Evolutionary conservation across 92 coral and sea anemone species (phyloP).

Genomic region (Epizoanthus scotinus): DNA sequence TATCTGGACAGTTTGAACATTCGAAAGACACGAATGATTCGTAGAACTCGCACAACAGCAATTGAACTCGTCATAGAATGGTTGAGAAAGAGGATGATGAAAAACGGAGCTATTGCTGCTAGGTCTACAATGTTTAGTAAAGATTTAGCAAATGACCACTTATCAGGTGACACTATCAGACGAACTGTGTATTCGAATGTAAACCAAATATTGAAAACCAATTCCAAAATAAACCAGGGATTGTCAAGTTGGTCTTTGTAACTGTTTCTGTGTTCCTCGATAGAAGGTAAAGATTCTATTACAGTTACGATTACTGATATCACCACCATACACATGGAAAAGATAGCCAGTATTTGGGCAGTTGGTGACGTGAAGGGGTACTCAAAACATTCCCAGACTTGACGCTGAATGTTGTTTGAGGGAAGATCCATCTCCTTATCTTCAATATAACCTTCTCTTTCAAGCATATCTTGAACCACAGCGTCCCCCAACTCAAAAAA

Average conservation of each 20-base stretch:
- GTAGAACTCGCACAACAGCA: constrained; percentile 79
- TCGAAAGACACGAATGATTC: constrained; percentile 88
- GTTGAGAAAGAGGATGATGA: constrained; percentile 50
- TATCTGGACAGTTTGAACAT: constrained; percentile 96
- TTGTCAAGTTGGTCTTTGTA: constrained; percentile 1
- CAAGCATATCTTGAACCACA: constrained; percentile 68
- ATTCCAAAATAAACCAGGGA: constrained; percentile 77
- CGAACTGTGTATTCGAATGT: constrained; percentile 74
- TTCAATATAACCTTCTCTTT: constrained; percentile 87
- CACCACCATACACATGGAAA: constrained; percentile 78
- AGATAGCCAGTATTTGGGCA: constrained; percentile 74
- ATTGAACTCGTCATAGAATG: constrained; percentile 61
- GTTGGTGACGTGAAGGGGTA: constrained; percentile 87
- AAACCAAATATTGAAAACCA: constrained; percentile 78
- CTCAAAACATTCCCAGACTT: constrained; percentile 91
- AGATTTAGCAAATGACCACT: constrained; percentile 57
- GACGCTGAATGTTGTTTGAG: constrained; percentile 65
- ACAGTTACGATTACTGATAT: constrained; percentile 74
- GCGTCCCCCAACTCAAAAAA: constrained; percentile 95
- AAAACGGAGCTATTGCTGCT: constrained; percentile 77
- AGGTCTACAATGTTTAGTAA: constrained; percentile 73
- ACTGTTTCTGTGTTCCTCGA: constrained; percentile 34
- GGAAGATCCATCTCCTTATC: constrained; percentile 61
- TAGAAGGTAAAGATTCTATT: constrained; percentile 62
- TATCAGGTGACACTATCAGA: constrained; percentile 66